Conservation (phyloP, 2,797 vertebrate species). For the Pogonophryne albipinna region DNA sequence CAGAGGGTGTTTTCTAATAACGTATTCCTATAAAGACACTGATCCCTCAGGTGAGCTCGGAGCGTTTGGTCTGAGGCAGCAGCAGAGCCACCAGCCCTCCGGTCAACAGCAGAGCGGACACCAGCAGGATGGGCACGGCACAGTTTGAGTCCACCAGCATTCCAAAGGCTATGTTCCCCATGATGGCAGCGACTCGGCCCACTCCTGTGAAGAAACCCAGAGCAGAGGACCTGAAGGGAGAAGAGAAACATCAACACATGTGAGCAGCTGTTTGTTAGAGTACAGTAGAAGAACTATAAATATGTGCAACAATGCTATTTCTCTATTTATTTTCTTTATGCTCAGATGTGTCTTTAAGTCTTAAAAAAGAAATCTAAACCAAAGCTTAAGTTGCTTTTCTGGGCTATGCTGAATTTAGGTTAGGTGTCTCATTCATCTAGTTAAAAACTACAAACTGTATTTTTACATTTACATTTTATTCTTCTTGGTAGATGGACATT, state of each 20-base stretch:
- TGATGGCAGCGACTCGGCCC: constrained; percentile 82
- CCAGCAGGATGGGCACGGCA: constrained; percentile 81
- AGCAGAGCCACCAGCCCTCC: constrained; percentile 77
- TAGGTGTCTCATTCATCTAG: too few relatives aligned
- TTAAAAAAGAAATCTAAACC: background rate
- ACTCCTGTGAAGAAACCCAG: constrained; percentile 85
- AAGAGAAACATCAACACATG: background rate
- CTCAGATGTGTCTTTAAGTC: too few relatives aligned
- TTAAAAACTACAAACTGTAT: too few relatives aligned
- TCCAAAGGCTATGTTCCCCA: constrained; percentile 83
- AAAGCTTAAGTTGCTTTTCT: too few relatives aligned
- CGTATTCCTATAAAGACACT: background rate
- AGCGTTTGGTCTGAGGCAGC: constrained; percentile 80
- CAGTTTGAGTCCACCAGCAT: constrained; percentile 83
- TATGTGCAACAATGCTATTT: too few relatives aligned
- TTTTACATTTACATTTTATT: too few relatives aligned
- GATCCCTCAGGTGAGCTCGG: constrained; percentile 76
- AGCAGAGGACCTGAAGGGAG: constrained; percentile 80
- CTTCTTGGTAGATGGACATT: too few relatives aligned
- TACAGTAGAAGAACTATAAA: too few relatives aligned
- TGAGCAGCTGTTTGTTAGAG: background rate
- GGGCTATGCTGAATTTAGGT: too few relatives aligned
- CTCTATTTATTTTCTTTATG: too few relatives aligned
- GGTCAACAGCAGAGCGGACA: constrained; percentile 78
- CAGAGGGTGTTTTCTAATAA: background rate